These are phyloP conservation scores for Drosophila mauritiana DNA, from an alignment of 1,140 invertebrate species.

Conservation along the genomic window DNA sequence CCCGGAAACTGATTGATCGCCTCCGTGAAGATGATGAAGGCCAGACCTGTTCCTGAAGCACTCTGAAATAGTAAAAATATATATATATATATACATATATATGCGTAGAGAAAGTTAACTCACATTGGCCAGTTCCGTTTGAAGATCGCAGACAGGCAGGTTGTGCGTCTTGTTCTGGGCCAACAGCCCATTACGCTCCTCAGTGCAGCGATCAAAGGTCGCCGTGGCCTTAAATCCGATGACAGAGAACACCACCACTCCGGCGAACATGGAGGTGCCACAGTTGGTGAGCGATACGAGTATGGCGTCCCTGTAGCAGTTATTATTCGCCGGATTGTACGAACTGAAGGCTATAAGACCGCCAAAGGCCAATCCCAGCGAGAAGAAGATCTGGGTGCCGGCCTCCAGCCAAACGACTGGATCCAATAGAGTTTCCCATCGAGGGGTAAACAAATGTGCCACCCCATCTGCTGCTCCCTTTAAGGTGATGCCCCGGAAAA, in stretches of 20 bases:
- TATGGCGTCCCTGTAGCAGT: conserved; percentile 97
- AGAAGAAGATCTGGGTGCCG: conserved; percentile 99
- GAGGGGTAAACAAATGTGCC: conserved; percentile 95
- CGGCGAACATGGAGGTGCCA: conserved; percentile 98
- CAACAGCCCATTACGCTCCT: conserved; percentile 72
- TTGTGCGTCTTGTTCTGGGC: conserved; percentile 87
- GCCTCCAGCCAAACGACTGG: conserved; percentile 98
- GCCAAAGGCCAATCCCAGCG: conserved; percentile 96
- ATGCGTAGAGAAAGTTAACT: conserved; percentile 69
- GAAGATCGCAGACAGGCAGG: conserved; percentile 91
- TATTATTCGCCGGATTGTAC: conserved; percentile 98
- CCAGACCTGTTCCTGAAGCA: conserved; percentile 95
- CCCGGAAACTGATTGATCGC: conserved; percentile 98
- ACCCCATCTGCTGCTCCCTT: conserved; percentile 95
- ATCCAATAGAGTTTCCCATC: conserved; percentile 89
- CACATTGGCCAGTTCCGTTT: conserved; percentile 95
- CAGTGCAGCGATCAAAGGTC: conserved; percentile 86
- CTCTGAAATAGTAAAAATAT: conserved; percentile 87
- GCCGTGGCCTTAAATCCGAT: conserved; percentile 96
- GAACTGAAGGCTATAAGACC: conserved; percentile 96
- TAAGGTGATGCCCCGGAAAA: conserved; percentile 96
- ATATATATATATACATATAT: no score
- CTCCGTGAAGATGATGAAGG: conserved; percentile 98
- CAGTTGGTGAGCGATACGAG: conserved; percentile 98
- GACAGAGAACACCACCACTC: conserved; percentile 98